Percentiles rank a stretch among this genome's conserved stretches.
These are phyloP conservation scores for Tarsius wallacei DNA, from an alignment of 2,797 vertebrate species.

Conservation along the genomic window DNA sequence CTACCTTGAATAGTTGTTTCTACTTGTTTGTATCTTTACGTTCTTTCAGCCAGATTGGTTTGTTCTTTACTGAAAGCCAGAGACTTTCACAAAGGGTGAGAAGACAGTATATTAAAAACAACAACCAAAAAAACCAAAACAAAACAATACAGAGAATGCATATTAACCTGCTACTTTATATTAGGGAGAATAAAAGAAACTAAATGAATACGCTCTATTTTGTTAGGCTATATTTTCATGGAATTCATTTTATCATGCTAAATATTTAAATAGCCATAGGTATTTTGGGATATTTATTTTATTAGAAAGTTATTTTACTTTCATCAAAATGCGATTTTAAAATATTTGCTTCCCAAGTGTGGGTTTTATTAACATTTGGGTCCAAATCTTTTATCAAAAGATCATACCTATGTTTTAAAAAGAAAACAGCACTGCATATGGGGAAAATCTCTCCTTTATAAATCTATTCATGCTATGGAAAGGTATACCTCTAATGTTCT, in stretches of 20 bases:
- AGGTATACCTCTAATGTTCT: conserved; percentile 38
- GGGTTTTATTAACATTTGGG: conserved; percentile 69
- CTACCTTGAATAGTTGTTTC: conserved; percentile 23
- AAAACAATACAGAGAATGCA: neutral
- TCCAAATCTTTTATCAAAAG: conserved; percentile 63
- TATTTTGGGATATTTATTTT: conserved; percentile 61
- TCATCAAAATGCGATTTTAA: conserved; percentile 71
- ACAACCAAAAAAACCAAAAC: neutral
- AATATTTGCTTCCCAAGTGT: conserved; percentile 60
- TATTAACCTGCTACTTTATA: conserved; percentile 57
- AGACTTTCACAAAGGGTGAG: conserved; percentile 57
- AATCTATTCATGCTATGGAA: conserved; percentile 57
- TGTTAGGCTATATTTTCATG: conserved; percentile 64
- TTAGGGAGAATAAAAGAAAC: conserved; percentile 53
- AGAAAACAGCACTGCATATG: conserved; percentile 46
- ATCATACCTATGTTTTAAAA: conserved; percentile 59
- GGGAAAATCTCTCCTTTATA: conserved; percentile 66
- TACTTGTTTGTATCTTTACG: neutral
- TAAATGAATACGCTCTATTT: conserved; percentile 56
- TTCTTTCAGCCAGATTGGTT: conserved; percentile 6
- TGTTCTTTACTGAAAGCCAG: conserved; percentile 68
- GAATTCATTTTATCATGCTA: conserved; percentile 70
- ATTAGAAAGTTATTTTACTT: conserved; percentile 73
- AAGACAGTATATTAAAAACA: conserved; percentile 55
- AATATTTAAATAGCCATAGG: conserved; percentile 70